Conservation (phyloP, 23 tunicate genomes). For the Trididemnum nubilum region DNA sequence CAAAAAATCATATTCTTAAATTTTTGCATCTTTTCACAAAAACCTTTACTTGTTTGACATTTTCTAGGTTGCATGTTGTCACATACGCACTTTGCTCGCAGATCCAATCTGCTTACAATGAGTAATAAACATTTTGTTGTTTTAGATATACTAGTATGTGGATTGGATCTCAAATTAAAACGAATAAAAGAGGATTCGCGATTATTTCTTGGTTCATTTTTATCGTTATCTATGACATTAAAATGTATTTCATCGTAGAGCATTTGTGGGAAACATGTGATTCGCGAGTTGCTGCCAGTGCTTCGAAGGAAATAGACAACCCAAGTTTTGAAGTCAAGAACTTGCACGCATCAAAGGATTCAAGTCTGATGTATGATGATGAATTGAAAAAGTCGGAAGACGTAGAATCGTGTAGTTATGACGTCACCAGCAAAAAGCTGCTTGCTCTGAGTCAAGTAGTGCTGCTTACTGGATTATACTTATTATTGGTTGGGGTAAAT, state of each 20-base stretch:
- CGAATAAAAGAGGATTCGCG: constrained; percentile 66
- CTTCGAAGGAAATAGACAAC: neutral
- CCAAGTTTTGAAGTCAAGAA: neutral
- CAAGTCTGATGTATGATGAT: neutral
- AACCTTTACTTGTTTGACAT: no score
- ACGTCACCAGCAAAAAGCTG: constrained; percentile 30
- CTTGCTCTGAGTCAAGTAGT: constrained; percentile 71
- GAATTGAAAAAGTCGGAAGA: neutral
- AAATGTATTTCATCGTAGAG: constrained; percentile 75
- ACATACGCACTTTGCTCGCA: no score
- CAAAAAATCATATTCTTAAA: no score
- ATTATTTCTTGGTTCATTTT: constrained; percentile 85
- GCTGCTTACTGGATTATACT: constrained; percentile 56
- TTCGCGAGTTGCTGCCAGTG: neutral
- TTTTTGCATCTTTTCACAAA: no score
- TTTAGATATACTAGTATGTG: constrained; percentile 73
- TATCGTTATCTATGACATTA: constrained; percentile 77
- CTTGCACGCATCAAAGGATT: neutral
- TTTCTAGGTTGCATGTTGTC: no score
- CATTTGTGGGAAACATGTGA: neutral
- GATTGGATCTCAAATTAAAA: constrained; percentile 68
- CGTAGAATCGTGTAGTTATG: neutral
- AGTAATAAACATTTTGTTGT: no score
- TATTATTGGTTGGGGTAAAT: constrained; percentile 71
- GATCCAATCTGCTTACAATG: no score